These are phyloP conservation scores for Tenualosa thibaudeaui DNA, from an alignment of 2,797 vertebrate species.

Conservation along the genomic window DNA sequence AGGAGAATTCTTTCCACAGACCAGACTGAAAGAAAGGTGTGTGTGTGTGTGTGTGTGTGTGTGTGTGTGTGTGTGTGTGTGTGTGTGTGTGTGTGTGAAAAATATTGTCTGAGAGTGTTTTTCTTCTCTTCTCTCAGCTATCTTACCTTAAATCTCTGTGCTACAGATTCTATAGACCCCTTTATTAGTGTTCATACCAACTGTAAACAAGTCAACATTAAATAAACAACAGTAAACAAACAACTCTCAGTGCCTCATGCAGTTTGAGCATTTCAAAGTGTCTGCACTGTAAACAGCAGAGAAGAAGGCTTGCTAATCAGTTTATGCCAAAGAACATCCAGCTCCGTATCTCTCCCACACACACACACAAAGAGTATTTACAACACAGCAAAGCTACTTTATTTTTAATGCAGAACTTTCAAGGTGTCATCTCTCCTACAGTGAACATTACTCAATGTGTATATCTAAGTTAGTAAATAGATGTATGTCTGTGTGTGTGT, in stretches of 20 bases:
- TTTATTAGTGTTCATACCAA: not conserved
- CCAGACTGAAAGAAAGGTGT: not conserved
- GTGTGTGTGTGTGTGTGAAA: slow-evolving; percentile 5
- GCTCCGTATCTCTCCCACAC: not conserved
- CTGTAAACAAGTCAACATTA: not conserved
- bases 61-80: slow-evolving; percentile 8
- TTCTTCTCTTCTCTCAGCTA: too few species aligned
- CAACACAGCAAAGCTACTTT: not conserved
- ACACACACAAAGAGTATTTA: not conserved
- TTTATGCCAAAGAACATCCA: not conserved
- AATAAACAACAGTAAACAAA: not conserved
- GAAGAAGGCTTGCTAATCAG: not conserved
- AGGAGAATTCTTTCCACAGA: not conserved
- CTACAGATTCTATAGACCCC: not conserved
- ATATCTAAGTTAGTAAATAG: too few species aligned
- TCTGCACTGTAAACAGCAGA: not conserved
- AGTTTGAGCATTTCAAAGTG: not conserved
- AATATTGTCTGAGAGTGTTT: not conserved
- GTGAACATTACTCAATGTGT: too few species aligned
- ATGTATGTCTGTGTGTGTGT: too few species aligned
- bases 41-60: slow-evolving; percentile 8
- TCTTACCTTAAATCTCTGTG: not conserved
- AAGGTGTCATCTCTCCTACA: too few species aligned
- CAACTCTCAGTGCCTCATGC: not conserved
- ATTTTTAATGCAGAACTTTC: not conserved